These are phyloP conservation scores for Neopipo cinnamomea DNA, from an alignment of 2,113 vertebrate species.

Conservation along the genomic window DNA sequence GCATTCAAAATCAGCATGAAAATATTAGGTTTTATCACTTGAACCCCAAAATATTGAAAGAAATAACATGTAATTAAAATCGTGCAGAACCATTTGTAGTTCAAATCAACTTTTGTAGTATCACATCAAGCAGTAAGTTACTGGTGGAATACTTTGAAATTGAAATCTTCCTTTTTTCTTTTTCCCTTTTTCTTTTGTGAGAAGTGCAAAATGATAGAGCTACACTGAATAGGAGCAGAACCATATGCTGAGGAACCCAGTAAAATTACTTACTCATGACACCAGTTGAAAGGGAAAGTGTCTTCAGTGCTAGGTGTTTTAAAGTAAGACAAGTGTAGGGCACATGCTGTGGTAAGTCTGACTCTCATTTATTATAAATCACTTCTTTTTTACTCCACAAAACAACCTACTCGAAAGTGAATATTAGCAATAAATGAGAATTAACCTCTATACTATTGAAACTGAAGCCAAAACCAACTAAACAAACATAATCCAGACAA, in stretches of 20 bases:
- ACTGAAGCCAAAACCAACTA: neutral
- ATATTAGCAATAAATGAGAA: neutral
- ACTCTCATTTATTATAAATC: neutral
- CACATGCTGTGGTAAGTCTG: neutral
- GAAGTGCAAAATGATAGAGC: neutral
- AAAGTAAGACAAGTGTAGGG: neutral
- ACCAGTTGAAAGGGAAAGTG: neutral
- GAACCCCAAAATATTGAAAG: neutral
- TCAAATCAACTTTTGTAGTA: neutral
- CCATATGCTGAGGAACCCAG: neutral
- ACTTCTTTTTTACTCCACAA: neutral
- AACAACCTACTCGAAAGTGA: neutral
- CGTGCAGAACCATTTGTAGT: neutral
- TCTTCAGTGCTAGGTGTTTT: neutral
- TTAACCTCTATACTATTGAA: neutral
- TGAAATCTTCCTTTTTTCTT: neutral
- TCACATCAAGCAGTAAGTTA: neutral
- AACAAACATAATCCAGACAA: neutral
- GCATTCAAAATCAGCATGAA: neutral
- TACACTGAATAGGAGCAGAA: neutral
- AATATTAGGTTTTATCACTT: neutral
- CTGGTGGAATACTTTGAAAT: neutral
- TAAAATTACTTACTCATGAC: neutral
- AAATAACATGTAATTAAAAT: neutral
- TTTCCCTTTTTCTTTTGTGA: neutral